Conservation (phyloP, 2,888 invertebrate species). For the Caradrina kadenii region DNA sequence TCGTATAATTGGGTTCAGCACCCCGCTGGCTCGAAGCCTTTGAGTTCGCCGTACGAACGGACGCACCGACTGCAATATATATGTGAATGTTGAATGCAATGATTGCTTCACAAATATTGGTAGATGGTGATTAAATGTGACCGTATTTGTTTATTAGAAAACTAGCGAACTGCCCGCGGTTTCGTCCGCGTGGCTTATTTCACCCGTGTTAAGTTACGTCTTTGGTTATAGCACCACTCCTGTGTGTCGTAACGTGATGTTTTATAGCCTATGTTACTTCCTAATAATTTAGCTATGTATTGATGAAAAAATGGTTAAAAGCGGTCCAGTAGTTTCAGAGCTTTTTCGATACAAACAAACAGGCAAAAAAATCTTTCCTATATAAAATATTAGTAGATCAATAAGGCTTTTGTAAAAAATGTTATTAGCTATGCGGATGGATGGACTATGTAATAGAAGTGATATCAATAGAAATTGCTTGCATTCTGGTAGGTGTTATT, state of each 20-base stretch:
- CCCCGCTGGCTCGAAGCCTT: constrained; percentile 84
- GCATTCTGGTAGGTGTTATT: constrained; percentile 21
- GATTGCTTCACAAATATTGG: constrained; percentile 84
- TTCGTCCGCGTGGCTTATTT: no score
- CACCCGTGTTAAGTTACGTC: no score
- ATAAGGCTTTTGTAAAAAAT: constrained; percentile 49
- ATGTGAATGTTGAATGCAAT: constrained; percentile 66
- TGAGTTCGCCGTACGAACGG: constrained; percentile 67
- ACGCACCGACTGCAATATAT: constrained; percentile 63
- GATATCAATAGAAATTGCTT: constrained; percentile 44
- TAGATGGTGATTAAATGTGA: constrained; percentile 73
- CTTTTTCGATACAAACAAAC: no score
- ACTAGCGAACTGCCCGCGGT: not conserved
- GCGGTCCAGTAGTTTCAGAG: no score
- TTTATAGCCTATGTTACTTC: no score
- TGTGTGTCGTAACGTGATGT: no score
- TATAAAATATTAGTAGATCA: constrained; percentile 24
- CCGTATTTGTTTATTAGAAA: constrained; percentile 71
- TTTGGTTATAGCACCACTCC: no score
- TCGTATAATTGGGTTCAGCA: constrained; percentile 85
- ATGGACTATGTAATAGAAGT: constrained; percentile 25
- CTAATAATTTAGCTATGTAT: no score
- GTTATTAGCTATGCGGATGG: constrained; percentile 40
- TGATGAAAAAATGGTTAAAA: no score
- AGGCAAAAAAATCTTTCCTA: no score